Evolutionary conservation across 2,113 vertebrate genomes (phyloP).

Genomic region (Etia nguti): DNA sequence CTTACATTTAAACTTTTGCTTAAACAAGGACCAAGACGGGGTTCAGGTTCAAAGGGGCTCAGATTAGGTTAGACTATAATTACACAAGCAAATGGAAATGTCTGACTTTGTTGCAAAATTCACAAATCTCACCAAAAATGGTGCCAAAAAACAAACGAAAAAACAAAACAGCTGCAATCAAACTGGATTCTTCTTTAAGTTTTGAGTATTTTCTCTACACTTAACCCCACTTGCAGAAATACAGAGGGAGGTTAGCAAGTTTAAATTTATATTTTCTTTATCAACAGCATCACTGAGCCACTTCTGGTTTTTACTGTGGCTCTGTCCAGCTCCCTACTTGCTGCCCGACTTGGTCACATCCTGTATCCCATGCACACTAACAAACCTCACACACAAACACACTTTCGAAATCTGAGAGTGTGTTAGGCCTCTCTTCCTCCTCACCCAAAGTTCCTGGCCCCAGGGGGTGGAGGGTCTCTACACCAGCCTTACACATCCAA

Average conservation of each 20-base stretch:
- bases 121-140: neutral
- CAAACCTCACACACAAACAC: constrained; percentile 18
- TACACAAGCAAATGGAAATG: neutral
- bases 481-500: constrained; percentile 65
- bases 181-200: neutral
- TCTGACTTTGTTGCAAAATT: neutral
- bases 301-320: neutral
- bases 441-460: constrained; percentile 64
- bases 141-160: neutral
- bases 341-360: constrained; percentile 32
- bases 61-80: neutral
- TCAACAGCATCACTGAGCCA: neutral
- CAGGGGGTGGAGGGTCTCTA: constrained; percentile 59
- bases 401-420: constrained; percentile 62
- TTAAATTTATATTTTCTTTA: constrained; percentile 12
- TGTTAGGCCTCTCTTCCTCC: constrained; percentile 59
- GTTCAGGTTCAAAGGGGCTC: too few relatives aligned
- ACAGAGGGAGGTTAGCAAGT: neutral
- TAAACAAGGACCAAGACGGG: neutral
- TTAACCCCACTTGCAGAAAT: neutral
- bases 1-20: neutral
- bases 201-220: constrained; percentile 3
- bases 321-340: neutral
- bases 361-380: constrained; percentile 25
- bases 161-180: neutral